Conservation (phyloP, 2,113 vertebrate species). For the Vimba vimba region DNA sequence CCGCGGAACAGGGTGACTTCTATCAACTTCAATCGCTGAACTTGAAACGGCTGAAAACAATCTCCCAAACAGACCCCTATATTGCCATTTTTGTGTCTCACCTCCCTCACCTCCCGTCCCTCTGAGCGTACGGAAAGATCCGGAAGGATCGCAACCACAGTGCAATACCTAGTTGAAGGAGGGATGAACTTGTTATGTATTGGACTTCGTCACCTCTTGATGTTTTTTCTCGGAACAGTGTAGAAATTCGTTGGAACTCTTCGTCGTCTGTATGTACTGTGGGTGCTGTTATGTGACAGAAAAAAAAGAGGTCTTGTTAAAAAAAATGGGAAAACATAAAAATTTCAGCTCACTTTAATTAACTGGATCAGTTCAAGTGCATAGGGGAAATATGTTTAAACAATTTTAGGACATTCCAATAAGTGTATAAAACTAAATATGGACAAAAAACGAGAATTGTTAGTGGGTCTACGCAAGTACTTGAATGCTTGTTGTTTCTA, state of each 20-base stretch:
- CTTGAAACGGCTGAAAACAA: slow-evolving; percentile 22
- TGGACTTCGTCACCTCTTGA: slow-evolving; percentile 55
- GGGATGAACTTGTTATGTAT: slow-evolving; percentile 36
- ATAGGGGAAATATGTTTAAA: slow-evolving; percentile 52
- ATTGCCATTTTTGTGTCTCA: slow-evolving; percentile 34
- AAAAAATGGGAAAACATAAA: slow-evolving; percentile 41
- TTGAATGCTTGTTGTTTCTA: neutral
- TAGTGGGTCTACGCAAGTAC: neutral
- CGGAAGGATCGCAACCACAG: slow-evolving; percentile 36
- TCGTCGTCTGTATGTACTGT: slow-evolving; percentile 76
- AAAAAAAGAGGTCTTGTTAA: slow-evolving; percentile 61
- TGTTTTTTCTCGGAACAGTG: slow-evolving; percentile 65
- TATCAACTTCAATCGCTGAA: slow-evolving; percentile 22
- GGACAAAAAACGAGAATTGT: neutral
- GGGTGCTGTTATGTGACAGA: slow-evolving; percentile 78
- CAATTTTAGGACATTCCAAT: slow-evolving; percentile 58
- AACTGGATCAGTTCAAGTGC: slow-evolving; percentile 17
- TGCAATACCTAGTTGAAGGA: slow-evolving; percentile 53
- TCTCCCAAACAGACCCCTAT: neutral
- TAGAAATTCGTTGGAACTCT: slow-evolving; percentile 75
- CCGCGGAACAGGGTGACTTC: slow-evolving; percentile 12
- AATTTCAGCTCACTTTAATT: slow-evolving; percentile 58
- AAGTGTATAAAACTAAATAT: slow-evolving; percentile 48
- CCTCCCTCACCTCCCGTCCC: neutral
- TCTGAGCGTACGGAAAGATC: slow-evolving; percentile 28